phyloP scores from a whole-genome alignment of 2,797 vertebrate species.

The Mus caroli region DNA sequence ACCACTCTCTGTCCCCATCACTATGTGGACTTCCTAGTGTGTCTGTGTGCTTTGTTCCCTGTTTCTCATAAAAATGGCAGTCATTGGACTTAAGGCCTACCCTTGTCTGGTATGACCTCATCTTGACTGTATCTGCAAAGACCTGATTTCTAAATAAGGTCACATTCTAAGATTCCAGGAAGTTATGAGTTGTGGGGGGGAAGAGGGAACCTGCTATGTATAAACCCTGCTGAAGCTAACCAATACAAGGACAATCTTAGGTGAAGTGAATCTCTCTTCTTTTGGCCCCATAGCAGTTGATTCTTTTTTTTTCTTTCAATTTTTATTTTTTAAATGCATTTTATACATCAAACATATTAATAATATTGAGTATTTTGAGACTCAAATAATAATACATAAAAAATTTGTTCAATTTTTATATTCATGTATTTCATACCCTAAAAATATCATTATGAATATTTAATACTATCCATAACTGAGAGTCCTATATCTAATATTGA shows the following conservation, averaged over 20 bases:
- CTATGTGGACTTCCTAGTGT: background rate
- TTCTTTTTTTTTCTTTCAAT: background rate
- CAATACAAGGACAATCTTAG: background rate
- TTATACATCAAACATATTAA: too few species aligned
- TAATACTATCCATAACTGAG: too few species aligned
- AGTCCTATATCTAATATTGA: too few species aligned
- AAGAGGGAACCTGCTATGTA: background rate
- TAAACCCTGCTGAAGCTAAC: background rate
- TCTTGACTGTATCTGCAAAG: background rate
- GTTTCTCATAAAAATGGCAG: background rate
- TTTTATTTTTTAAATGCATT: too few species aligned
- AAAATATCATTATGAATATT: too few species aligned
- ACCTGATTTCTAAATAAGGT: background rate
- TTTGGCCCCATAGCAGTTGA: background rate
- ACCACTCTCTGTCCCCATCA: background rate
- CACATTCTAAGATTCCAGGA: background rate
- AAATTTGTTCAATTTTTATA: too few species aligned
- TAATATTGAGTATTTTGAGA: too few species aligned
- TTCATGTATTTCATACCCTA: too few species aligned
- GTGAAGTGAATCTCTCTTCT: background rate
- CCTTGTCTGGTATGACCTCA: background rate
- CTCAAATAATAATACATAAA: too few species aligned
- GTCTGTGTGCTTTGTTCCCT: background rate
- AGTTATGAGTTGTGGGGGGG: background rate
- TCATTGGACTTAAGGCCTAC: background rate